Percentiles rank a stretch among this genome's conserved stretches.
These are phyloP conservation scores for Lagodon rhomboides DNA, from an alignment of 2,797 vertebrate species.

Conservation along the genomic window DNA sequence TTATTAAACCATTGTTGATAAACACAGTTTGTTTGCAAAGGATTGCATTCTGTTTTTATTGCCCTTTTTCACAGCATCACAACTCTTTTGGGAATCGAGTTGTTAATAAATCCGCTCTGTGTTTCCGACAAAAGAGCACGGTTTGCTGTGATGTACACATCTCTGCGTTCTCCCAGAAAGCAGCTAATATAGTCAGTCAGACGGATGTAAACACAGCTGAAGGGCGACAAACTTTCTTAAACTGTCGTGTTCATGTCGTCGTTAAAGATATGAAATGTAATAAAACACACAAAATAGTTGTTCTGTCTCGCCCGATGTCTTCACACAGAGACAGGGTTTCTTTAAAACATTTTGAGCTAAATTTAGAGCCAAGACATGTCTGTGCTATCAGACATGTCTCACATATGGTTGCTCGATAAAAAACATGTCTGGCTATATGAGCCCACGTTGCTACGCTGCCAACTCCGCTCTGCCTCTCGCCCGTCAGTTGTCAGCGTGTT, in stretches of 20 bases:
- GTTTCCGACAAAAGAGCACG: not conserved
- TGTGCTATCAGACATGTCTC: conserved; percentile 34
- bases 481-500: conserved; percentile 20
- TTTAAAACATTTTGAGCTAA: conserved; percentile 6
- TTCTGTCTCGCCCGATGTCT: conserved; percentile 16
- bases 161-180: conserved; percentile 2
- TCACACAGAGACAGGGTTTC: conserved; percentile 23
- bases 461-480: conserved; percentile 13
- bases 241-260: conserved; percentile 21
- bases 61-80: too few relatives aligned
- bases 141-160: conserved; percentile 30
- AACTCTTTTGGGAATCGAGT: too few relatives aligned
- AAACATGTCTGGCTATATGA: conserved; percentile 41
- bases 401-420: conserved; percentile 50
- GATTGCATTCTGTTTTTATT: too few relatives aligned
- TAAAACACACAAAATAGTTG: conserved; percentile 9
- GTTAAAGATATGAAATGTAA: too few relatives aligned
- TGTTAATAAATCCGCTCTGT: not conserved
- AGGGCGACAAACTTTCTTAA: conserved; percentile 11
- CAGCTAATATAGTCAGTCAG: conserved; percentile 34
- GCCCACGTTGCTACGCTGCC: conserved; percentile 20
- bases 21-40: too few relatives aligned
- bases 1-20: too few relatives aligned
- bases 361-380: conserved; percentile 38
- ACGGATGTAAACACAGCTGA: conserved; percentile 44